Evolutionary conservation across 2,888 invertebrate genomes (phyloP).

Genomic region (Erebia epiphron): DNA sequence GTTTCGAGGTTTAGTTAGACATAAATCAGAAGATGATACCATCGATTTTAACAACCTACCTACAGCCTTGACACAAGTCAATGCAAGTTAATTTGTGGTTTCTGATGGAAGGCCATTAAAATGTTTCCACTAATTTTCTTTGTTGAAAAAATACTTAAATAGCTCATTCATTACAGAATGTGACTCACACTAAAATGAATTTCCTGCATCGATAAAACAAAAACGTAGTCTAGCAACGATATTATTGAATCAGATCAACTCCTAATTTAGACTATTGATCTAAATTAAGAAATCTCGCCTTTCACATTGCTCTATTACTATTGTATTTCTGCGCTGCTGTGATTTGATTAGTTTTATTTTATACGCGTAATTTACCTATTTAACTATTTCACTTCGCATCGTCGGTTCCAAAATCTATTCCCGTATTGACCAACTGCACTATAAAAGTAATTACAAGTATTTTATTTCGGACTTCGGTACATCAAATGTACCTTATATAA

Average conservation of each 20-base stretch:
- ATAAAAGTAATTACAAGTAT: no score
- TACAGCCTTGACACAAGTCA: background rate
- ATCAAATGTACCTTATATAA: no score
- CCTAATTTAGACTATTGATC: conserved; percentile 14
- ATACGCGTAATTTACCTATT: background rate
- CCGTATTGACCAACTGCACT: background rate
- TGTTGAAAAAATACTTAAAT: conserved; percentile 22
- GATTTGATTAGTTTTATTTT: background rate
- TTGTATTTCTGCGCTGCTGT: background rate
- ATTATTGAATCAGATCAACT: conserved; percentile 11
- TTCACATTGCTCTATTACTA: conserved; percentile 9
- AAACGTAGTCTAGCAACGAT: conserved; percentile 21
- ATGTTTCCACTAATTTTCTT: background rate
- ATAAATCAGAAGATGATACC: background rate
- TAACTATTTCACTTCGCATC: background rate
- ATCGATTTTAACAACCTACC: conserved; percentile 1
- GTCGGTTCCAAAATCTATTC: background rate
- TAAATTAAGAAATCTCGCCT: conserved; percentile 16
- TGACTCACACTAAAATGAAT: conserved; percentile 47
- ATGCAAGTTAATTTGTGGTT: conserved; percentile 3
- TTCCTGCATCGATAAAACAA: conserved; percentile 58
- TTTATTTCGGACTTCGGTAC: no score
- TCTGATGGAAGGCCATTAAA: background rate
- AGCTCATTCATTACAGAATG: conserved; percentile 19
- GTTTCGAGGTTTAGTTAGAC: background rate